A percentile compares a stretch with the other conserved stretches of the same genome.
These are phyloP conservation scores for Aurelia coerulea DNA, from an alignment of 30 jellyfish, hydroid and myxozoan genomes.

Conservation along the genomic window DNA sequence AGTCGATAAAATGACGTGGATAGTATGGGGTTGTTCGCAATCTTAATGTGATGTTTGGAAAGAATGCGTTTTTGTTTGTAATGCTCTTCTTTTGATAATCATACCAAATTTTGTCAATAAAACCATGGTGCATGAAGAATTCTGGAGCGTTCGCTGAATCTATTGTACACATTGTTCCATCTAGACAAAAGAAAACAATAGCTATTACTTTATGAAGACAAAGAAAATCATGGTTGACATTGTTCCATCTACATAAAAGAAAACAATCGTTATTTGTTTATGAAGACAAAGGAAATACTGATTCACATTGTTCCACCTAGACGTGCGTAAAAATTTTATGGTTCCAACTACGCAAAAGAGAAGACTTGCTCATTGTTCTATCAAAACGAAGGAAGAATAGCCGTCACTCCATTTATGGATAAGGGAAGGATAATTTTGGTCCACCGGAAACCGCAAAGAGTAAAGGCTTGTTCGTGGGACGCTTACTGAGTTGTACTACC, in stretches of 20 bases:
- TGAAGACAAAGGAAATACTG: no score
- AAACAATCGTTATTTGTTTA: no score
- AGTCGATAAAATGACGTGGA: conserved; percentile 47
- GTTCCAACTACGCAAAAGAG: conserved; percentile 29
- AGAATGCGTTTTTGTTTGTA: conserved; percentile 37
- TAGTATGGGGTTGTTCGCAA: conserved; percentile 36
- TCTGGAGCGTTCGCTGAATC: conserved; percentile 70
- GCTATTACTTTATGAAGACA: no score
- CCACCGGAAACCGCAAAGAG: no score
- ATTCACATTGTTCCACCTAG: conserved; percentile 57
- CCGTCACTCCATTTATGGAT: no score
- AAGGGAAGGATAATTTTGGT: no score
- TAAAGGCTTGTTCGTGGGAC: no score
- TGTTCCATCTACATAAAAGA: conserved; percentile 34
- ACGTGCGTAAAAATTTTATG: background rate
- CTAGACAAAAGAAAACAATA: conserved; percentile 7
- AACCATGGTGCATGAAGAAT: conserved; percentile 72
- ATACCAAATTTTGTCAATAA: conserved; percentile 64
- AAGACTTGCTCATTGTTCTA: no score
- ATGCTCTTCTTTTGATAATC: conserved; percentile 56
- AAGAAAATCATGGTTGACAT: background rate
- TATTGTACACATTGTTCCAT: conserved; percentile 56
- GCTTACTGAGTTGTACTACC: no score
- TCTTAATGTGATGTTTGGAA: conserved; percentile 21
- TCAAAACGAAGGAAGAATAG: no score